These are phyloP conservation scores for Plectrocnemia conspersa DNA, from an alignment of 1,140 invertebrate species.

Conservation along the genomic window DNA sequence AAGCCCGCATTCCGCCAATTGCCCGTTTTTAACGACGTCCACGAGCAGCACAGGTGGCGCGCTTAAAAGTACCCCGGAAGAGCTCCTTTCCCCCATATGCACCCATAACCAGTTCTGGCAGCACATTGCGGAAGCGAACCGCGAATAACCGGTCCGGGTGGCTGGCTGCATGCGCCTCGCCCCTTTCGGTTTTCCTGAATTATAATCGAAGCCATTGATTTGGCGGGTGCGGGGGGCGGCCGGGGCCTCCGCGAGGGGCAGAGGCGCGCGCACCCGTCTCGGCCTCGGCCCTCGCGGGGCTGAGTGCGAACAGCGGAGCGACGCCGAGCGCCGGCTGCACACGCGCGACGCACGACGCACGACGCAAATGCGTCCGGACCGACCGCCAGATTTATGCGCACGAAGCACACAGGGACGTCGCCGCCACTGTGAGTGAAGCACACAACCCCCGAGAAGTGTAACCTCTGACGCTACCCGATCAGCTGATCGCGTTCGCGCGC, in stretches of 20 bases:
- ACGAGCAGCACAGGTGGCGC: neutral
- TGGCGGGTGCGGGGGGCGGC: conserved; percentile 34
- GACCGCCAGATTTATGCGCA: neutral
- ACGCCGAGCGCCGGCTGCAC: neutral
- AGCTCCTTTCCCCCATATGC: neutral
- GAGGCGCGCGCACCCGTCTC: neutral
- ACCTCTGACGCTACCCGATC: too few relatives aligned
- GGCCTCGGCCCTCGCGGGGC: neutral
- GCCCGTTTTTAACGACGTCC: too few relatives aligned
- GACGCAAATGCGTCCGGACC: neutral
- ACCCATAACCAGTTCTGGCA: too few relatives aligned
- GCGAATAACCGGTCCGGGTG: too few relatives aligned
- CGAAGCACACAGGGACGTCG: neutral
- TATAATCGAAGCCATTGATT: conserved; percentile 30
- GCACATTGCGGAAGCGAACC: too few relatives aligned
- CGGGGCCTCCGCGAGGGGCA: conserved; percentile 25
- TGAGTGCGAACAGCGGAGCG: neutral
- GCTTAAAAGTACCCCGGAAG: neutral
- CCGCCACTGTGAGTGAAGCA: neutral
- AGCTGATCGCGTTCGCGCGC: neutral
- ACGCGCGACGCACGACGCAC: neutral
- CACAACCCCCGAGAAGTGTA: too few relatives aligned
- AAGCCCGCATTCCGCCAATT: too few relatives aligned
- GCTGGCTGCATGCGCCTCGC: conserved; percentile 18
- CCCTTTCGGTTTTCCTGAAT: conserved; percentile 26